Evolutionary conservation across 1,140 invertebrate genomes (phyloP), one percentile per base, ranked within the genome.

Genomic region (Mercenaria mercenaria): DNA sequence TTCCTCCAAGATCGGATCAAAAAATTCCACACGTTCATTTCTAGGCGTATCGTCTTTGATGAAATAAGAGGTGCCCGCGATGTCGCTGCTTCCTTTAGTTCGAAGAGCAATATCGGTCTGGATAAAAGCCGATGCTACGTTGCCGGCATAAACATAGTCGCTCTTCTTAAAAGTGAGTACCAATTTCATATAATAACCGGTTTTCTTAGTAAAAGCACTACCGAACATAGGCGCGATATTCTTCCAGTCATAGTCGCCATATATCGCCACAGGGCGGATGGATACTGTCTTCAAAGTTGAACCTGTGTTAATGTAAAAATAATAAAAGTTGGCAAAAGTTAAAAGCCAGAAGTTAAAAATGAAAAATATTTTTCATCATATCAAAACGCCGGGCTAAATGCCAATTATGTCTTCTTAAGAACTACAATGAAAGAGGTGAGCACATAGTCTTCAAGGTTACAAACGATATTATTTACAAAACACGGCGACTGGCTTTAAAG

Each of bases 71-170:
- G 0, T 3, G 0, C 76, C 76, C 6, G 76, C 50, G 32, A 29
- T 50, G 6, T 79, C 43, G 32, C 4, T 13, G 29, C 15, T 79
- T n/a, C n/a, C 18, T 23, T 50, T 26, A 2, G 20, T 26, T 10
- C 76, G 47, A 23, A 79, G 29, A 1, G 76, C 32, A 26, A 59
- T 79, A 39, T 79, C 76, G 1, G 50, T 50, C 34, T 79, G 76
- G 29, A 79, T 56, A 39, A 79, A 79, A 0, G 76, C 47, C 76
- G 50, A 56, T 1, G 76, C 76, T 32, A 79, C 50, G 47, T 79
- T 79, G 1, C 50, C 76, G 10, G 29, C 76, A 34, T 79, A 79
- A 37, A 50, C 76, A 11, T 20, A 34, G 34, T 50, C 43, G 15
- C 34, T 6, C 23, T 52, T 79, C 4, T 50, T 56, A 11, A 50